phyloP scores from a whole-genome alignment of 1,140 invertebrate genomes.

The Danaus plexippus region DNA sequence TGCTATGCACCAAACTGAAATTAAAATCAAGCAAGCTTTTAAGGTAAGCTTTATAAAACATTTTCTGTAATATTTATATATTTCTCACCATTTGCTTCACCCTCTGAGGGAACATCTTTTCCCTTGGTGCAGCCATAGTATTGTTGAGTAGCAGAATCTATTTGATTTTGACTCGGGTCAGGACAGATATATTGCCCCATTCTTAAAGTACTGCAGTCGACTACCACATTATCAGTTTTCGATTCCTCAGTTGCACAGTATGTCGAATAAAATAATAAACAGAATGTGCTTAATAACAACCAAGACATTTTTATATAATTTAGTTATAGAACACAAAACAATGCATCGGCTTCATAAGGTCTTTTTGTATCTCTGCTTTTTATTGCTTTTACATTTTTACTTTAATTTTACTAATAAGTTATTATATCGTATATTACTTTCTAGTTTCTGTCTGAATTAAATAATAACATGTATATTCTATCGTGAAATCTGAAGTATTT shows the following conservation, averaged over 20 bases:
- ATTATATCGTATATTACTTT: no score
- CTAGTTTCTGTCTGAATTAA: no score
- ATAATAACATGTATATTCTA: no score
- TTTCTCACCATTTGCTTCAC: constrained; percentile 81
- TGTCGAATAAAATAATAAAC: constrained; percentile 29
- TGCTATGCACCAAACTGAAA: constrained; percentile 85
- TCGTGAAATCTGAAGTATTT: no score
- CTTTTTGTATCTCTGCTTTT: no score
- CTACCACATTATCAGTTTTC: constrained; percentile 38
- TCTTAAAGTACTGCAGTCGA: constrained; percentile 80
- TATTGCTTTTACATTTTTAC: no score
- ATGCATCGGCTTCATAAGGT: no score
- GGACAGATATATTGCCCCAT: constrained; percentile 91
- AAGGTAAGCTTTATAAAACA: constrained; percentile 4
- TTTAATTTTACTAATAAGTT: no score
- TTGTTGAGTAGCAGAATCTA: constrained; percentile 93
- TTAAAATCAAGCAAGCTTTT: constrained; percentile 3
- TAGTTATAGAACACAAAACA: no score
- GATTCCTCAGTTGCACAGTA: constrained; percentile 43
- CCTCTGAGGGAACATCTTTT: constrained; percentile 73
- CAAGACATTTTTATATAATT: neutral
- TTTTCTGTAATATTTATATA: neutral
- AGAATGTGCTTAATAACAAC: constrained; percentile 11
- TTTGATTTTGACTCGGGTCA: constrained; percentile 82
- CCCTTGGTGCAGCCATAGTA: constrained; percentile 80